Base-by-base conservation (phyloP, 2,797 vertebrate species). In the Lithobates pipiens region DNA sequence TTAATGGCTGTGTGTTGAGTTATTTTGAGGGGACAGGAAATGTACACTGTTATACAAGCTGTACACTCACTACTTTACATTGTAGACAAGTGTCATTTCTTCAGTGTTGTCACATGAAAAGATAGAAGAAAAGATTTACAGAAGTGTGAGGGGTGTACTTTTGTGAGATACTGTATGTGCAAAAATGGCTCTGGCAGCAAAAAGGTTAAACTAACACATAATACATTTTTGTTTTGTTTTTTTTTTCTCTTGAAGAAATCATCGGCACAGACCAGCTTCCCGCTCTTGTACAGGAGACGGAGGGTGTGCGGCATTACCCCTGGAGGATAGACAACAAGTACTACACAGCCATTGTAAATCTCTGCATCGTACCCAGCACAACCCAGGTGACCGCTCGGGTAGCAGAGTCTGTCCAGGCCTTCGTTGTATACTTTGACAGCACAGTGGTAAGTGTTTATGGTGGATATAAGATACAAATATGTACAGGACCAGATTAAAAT, bases 291-390 rank as follows among this genome's bases (percentile, higher is more conserved):
- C 90, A 95, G 80, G 89, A 90, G 18, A 91, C 90, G 0, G 95
- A 94, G n/a, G 87, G 90, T 3, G 97, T 98, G 77, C 90, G 90
- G 74, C 97, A 96, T 92, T 99, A 98, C 89, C 98, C 98, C 54
- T 99, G 98, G 98, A 97, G 95, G 7, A 99, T 99, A 91, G 98
- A 98, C 91, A 99, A 99, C 91, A 99, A 99, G 85, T 99, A 99
- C 23, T 99, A 99, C 23, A 97, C 96, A 0, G 98, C 98, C 3
- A 93, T 96, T 42, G 96, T 99, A 80, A 95, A 95, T 74, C 92
- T 99, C 1, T 99, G 98, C 63, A 95, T 96, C 2, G 97, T 98
- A 3, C 96, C 97, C 9, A 95, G 89, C 91, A 95, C 92, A 0
- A 96, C 94, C 69, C 93, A 95, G 0, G 92, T 99, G 89, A 96